These are phyloP conservation scores for Agrochola lota DNA, from an alignment of 2,888 invertebrate genomes.

Conservation along the genomic window DNA sequence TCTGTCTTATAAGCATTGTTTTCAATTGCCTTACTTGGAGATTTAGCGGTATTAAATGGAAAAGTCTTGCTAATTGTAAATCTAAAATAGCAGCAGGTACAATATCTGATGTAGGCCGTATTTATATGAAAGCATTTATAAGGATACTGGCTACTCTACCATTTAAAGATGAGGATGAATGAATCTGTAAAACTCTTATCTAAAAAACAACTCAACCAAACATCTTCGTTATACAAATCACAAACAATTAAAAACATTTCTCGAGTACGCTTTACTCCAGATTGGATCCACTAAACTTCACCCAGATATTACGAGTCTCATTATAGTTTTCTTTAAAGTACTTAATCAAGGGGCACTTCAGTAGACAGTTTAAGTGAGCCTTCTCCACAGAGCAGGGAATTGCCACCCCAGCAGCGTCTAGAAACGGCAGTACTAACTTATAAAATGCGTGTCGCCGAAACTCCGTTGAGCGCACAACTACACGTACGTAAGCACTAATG, in stretches of 20 bases:
- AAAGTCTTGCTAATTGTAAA: neutral
- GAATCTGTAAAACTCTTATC: neutral
- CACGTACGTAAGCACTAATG: no score
- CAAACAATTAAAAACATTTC: constrained; percentile 32
- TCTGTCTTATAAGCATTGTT: constrained; percentile 35
- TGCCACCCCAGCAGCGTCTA: no score
- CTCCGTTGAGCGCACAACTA: neutral
- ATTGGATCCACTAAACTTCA: constrained; percentile 29
- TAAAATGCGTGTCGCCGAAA: neutral
- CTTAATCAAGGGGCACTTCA: constrained; percentile 47
- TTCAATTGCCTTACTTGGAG: constrained; percentile 14
- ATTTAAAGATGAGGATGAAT: neutral
- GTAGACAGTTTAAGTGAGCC: constrained; percentile 49
- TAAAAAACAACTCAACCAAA: neutral
- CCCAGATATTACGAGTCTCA: constrained; percentile 28
- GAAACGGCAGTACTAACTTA: neutral
- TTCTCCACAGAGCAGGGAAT: neutral
- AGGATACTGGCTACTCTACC: neutral
- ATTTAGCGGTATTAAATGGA: neutral
- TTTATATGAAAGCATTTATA: neutral
- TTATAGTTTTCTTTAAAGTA: constrained; percentile 53
- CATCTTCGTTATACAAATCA: constrained; percentile 3
- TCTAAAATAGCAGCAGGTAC: neutral
- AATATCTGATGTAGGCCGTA: neutral
- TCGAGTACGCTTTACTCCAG: constrained; percentile 16